Base-by-base conservation (phyloP, 2,888 invertebrate genomes). In the Troides oblongomaculatus region DNA sequence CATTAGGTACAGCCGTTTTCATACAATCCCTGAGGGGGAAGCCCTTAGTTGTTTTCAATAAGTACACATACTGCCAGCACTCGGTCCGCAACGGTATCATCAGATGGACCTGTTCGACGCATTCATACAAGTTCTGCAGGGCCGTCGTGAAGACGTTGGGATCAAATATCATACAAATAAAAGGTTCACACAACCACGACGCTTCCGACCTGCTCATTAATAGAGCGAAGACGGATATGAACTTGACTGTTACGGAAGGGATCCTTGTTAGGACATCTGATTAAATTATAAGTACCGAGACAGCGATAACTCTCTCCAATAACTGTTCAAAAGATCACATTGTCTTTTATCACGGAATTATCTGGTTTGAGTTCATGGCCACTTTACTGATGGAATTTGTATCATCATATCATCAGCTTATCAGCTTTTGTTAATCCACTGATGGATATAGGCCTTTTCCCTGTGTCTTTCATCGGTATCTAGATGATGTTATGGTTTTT, bases 41-140 rank as follows among this genome's bases (percentile, higher is more conserved):
- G 70, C 88, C 87, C 7, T 69, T 91, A 12, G 86, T 90, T 14
- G 83, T 88, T 2, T 88, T 82, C 78, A 87, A 88, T 66, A 84
- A 89, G 8, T 93, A 89, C 71, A 87, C 91, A 0, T 92, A 87
- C 74, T 91, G 90, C 74, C 84, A 82, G 63, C 91, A 92, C 73
- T 91, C 89, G 0, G 73, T 79, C 0, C 78, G 89, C 14, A 88
- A 86, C 56, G 87, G 86, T 0, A 76, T 88, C 17, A 80, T 85
- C 0, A 74, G 91, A 6, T 93, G 92, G 92, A 89, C 87, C 0
- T 93, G 92, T 67, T 92, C 92, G 0, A 92, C 92, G 0, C 92
- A 92, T 74, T 86, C 89, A 2, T 89, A 90, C 72, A 90, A 88
- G 74, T 87, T 88, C 71, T 92, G 92, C 75, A 90, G 90, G 65